Evolutionary conservation across 1,140 invertebrate genomes (phyloP).

Genomic region (Drosophila asahinai): DNA sequence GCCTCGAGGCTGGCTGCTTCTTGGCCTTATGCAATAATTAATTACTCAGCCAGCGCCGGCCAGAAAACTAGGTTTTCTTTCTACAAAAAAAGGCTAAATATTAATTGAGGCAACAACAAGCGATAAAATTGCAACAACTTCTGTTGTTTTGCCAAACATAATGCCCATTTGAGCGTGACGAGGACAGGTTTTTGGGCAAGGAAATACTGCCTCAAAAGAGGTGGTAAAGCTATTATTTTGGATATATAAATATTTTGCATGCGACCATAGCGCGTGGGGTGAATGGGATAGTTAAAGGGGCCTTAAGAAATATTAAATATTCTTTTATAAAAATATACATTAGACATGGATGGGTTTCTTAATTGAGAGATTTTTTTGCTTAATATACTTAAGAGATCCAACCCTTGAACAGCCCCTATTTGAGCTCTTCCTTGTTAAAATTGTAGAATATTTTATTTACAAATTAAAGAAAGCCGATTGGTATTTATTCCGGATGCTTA

Average conservation of each 20-base stretch:
- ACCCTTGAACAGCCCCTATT: neutral
- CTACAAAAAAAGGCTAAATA: constrained; percentile 66
- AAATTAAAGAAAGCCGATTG: no score
- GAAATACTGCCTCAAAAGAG: constrained; percentile 15
- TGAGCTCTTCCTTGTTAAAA: neutral
- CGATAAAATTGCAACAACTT: constrained; percentile 63
- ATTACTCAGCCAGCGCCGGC: constrained; percentile 68
- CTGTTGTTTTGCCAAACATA: constrained; percentile 39
- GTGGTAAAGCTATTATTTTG: constrained; percentile 16
- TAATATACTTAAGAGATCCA: neutral
- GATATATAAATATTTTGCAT: constrained; percentile 35
- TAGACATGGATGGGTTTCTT: neutral
- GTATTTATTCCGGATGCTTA: no score
- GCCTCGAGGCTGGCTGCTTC: constrained; percentile 64
- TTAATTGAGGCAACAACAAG: constrained; percentile 59
- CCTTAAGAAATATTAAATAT: neutral
- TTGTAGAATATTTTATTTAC: no score
- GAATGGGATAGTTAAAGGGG: neutral
- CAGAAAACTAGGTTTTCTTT: constrained; percentile 76
- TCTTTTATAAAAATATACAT: neutral
- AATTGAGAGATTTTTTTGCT: neutral
- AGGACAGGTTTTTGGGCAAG: constrained; percentile 14
- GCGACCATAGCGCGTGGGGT: constrained; percentile 7
- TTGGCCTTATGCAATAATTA: constrained; percentile 80
- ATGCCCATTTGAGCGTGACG: constrained; percentile 72